Percentiles rank a stretch among this genome's conserved stretches.
Evolutionary conservation across 2,888 invertebrate genomes (phyloP).

Genomic region (Mesochorus sp.): DNA sequence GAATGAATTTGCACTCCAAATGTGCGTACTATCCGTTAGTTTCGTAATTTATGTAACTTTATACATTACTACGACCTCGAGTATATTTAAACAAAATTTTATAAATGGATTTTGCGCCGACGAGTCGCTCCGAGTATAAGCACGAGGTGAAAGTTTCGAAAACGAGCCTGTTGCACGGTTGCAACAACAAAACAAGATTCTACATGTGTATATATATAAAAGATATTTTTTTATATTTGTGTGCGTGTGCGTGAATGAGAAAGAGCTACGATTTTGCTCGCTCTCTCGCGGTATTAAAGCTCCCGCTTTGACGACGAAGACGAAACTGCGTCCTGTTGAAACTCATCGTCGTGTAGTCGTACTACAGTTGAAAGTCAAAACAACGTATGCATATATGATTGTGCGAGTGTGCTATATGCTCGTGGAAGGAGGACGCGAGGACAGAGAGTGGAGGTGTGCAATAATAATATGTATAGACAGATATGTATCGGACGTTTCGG

Average conservation of each 20-base stretch:
- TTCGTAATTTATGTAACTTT: background rate
- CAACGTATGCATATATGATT: conserved; percentile 35
- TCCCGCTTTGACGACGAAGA: conserved; percentile 41
- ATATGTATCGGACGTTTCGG: conserved; percentile 12
- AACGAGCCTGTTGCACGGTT: conserved; percentile 33
- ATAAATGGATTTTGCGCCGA: background rate
- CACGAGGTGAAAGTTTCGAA: conserved; percentile 58
- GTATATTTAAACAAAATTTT: background rate
- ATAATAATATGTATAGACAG: background rate
- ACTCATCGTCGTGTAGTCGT: conserved; percentile 10
- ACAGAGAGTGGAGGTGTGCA: conserved; percentile 9
- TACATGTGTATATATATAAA: conserved; percentile 13
- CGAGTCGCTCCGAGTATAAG: too few species aligned
- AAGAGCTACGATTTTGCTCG: conserved; percentile 1
- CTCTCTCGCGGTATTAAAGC: conserved; percentile 9
- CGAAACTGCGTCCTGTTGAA: conserved; percentile 46
- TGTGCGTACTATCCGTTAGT: background rate
- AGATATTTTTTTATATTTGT: background rate
- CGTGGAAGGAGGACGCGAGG: conserved; percentile 20
- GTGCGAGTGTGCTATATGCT: conserved; percentile 3
- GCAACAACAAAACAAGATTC: conserved; percentile 4
- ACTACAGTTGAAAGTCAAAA: conserved; percentile 48
- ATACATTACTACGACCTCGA: too few species aligned
- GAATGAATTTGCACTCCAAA: background rate
- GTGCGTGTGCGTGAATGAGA: background rate